Conservation (phyloP, 1,140 invertebrate species). For the Maniola jurtina region DNA sequence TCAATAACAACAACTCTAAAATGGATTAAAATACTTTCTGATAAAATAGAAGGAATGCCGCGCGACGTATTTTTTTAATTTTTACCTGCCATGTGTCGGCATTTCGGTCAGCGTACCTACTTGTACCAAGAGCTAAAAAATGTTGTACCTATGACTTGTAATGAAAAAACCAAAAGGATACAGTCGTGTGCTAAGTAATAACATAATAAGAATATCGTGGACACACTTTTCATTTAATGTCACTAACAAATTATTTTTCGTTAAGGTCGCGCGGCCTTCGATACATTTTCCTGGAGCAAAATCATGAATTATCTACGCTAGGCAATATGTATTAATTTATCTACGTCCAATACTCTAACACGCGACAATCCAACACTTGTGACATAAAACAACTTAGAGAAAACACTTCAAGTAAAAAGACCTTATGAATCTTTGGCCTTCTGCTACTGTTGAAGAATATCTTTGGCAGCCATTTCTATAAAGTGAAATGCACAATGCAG, state of each 20-base stretch:
- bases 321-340: conserved; percentile 27
- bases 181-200: too few relatives aligned
- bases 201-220: too few relatives aligned
- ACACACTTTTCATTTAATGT: too few relatives aligned
- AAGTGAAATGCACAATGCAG: neutral
- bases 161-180: neutral
- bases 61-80: conserved; percentile 5
- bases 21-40: conserved; percentile 12
- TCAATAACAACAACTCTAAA: conserved; percentile 43
- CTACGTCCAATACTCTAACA: conserved; percentile 20
- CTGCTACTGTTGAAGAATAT: neutral
- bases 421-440: conserved; percentile 2
- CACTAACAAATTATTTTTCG: neutral
- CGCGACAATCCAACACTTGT: conserved; percentile 16
- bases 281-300: conserved; percentile 15
- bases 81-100: neutral
- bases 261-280: conserved; percentile 9
- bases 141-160: too few relatives aligned
- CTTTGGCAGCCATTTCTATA: neutral
- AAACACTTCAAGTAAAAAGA: neutral
- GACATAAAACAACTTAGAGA: conserved; percentile 4
- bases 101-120: too few relatives aligned
- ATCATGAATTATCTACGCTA: conserved; percentile 30
- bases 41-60: conserved; percentile 3
- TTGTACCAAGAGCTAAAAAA: neutral